Evolutionary conservation across 2,113 vertebrate species (phyloP), one percentile per base, ranked within the genome.

Genomic region (Apeltes quadracus): DNA sequence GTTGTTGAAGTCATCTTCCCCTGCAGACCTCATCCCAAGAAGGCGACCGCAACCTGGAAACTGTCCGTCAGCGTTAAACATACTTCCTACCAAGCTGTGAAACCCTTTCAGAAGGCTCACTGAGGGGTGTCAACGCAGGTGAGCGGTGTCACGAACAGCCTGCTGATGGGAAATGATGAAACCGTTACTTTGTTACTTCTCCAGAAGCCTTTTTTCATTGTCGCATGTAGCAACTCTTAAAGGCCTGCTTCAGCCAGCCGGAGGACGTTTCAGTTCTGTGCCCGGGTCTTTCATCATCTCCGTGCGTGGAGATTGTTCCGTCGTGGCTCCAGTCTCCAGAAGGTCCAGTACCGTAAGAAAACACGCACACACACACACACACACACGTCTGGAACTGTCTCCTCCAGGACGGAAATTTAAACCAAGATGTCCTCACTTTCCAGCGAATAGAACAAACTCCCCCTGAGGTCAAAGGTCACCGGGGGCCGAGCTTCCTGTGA

Each of bases 401-500:
- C 36, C 55, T 69, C 41, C 29, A 20, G 61, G 34, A 70, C 61
- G 44, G 27, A n/a, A 53, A 53, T 25, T 53, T 23, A 53, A 53
- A 27, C 23, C 23, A 61, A 67, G 22, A 56, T 46, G 44, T 59
- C 43, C 27, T 16, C 44, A 72, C 36, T 68, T 59, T 75, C 6
- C 25, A 48, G 34, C 50, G 34, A 25, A 38, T 29, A 57, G 54
- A 54, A 29, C 46, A 62, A 41, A 50, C 64, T 75, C 57, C 34
- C 23, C 51, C 55, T 75, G 51, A 59, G 51, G 71, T 80, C 61
- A 73, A 78, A 86, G 63, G 48, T 55, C 69, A 69, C 22, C 16
- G 12, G 73, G 54, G 59, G 51, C 0, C 12, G 6, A 20, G 20
- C 70, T 29, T 48, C 58, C 36, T 75, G 58, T 59, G 44, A n/a